A percentile compares a stretch with the other conserved stretches of the same genome.
These are phyloP conservation scores for Dilophus febrilis DNA, from an alignment of 2,888 invertebrate species.

Conservation along the genomic window DNA sequence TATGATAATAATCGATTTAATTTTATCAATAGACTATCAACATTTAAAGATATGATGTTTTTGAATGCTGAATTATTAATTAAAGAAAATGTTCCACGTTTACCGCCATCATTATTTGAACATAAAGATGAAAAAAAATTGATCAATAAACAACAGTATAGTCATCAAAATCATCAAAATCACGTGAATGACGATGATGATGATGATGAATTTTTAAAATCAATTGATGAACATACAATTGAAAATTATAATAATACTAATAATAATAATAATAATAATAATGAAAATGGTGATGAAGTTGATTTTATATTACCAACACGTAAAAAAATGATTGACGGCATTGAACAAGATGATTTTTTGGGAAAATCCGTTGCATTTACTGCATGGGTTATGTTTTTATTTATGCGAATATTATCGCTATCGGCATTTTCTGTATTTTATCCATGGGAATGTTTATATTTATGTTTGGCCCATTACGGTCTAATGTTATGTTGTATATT, in stretches of 20 bases:
- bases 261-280: neutral
- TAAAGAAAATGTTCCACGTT: conserved; percentile 34
- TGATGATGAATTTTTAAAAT: neutral
- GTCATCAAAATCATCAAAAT: neutral
- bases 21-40: conserved; percentile 18
- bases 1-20: conserved; percentile 8
- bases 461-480: conserved; percentile 44
- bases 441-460: conserved; percentile 39
- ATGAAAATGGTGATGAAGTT: conserved; percentile 15
- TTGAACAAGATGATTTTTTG: conserved; percentile 57
- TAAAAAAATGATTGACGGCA: conserved; percentile 39
- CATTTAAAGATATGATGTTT: conserved; percentile 30
- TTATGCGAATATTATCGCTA: conserved; percentile 52
- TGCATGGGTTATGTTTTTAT: conserved; percentile 62
- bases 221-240: conserved; percentile 4
- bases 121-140: conserved; percentile 29
- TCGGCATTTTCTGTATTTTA: conserved; percentile 52
- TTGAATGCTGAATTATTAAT: conserved; percentile 39
- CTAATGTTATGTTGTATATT: conserved; percentile 46
- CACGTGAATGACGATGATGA: neutral
- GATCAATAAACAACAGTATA: neutral
- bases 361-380: conserved; percentile 49
- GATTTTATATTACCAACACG: conserved; percentile 29
- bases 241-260: conserved; percentile 5
- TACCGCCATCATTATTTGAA: conserved; percentile 29